Percentiles rank a stretch among this genome's conserved stretches.
These are phyloP conservation scores for Nixonia krombeini DNA, from an alignment of 1,140 invertebrate species.

Conservation along the genomic window DNA sequence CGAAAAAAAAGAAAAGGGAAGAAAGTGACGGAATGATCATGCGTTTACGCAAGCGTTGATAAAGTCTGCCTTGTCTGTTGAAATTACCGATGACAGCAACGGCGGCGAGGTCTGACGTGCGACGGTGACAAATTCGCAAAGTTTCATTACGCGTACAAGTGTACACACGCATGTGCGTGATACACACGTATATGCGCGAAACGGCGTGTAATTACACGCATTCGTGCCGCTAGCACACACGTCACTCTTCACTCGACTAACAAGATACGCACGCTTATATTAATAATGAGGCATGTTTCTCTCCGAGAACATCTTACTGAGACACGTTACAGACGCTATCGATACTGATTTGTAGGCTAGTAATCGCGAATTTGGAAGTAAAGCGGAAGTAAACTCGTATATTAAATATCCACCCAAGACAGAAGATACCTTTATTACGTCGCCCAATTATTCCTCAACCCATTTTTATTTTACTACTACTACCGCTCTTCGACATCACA, in stretches of 20 bases:
- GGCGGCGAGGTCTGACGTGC: neutral
- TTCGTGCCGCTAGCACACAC: slow-evolving; percentile 21
- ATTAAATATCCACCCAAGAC: slow-evolving; percentile 23
- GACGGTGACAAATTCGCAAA: slow-evolving; percentile 43
- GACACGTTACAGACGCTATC: slow-evolving; percentile 48
- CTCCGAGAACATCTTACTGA: slow-evolving; percentile 37
- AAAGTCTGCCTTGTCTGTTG: neutral
- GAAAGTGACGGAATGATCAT: neutral
- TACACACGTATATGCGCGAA: neutral
- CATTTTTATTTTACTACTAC: too few species aligned
- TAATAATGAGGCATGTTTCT: slow-evolving; percentile 50
- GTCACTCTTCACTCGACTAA: slow-evolving; percentile 40
- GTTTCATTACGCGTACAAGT: slow-evolving; percentile 24
- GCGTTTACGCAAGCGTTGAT: neutral
- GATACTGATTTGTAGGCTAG: slow-evolving; percentile 60
- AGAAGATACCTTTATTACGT: slow-evolving; percentile 9
- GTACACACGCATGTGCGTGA: too few species aligned
- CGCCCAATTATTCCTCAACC: slow-evolving; percentile 4
- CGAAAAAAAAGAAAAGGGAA: neutral
- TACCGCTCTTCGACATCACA: too few species aligned
- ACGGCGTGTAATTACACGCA: slow-evolving; percentile 34
- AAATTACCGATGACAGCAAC: neutral
- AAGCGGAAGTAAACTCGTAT: slow-evolving; percentile 27
- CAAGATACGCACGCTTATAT: slow-evolving; percentile 47
- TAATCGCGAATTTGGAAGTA: slow-evolving; percentile 54